Evolutionary conservation across 2,888 invertebrate species (phyloP).

Genomic region (Pristionchus entomophagus): DNA sequence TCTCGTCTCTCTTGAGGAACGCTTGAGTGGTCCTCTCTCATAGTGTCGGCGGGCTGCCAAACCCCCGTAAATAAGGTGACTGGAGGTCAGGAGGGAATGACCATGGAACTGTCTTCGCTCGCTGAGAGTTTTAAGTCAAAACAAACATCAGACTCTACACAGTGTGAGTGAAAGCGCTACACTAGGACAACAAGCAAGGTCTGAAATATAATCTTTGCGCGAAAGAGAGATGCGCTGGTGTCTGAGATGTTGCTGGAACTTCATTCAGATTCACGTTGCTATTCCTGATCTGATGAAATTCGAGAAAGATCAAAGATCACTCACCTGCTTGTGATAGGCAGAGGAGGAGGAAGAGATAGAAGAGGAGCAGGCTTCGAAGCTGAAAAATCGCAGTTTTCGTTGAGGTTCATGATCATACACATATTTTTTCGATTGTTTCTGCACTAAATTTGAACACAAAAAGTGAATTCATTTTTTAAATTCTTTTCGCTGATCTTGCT

Average conservation of each 20-base stretch:
- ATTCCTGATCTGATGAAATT: not conserved
- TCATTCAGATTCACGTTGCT: not conserved
- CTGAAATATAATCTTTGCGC: not conserved
- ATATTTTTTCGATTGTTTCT: no score
- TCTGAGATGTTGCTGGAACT: not conserved
- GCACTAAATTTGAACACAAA: no score
- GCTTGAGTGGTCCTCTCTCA: constrained; percentile 35
- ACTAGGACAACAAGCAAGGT: constrained; percentile 5
- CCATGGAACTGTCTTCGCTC: not conserved
- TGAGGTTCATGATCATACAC: no score
- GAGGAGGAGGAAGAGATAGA: not conserved
- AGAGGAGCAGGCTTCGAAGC: constrained; percentile 5
- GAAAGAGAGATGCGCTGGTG: not conserved
- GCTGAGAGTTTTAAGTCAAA: not conserved
- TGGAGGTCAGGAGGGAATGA: not conserved
- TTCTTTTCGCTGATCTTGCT: not conserved
- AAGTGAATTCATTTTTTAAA: no score
- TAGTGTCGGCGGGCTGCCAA: constrained; percentile 7
- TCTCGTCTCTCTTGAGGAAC: not conserved
- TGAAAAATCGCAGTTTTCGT: not conserved
- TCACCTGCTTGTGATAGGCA: not conserved
- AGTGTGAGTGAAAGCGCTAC: not conserved
- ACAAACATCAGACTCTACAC: not conserved
- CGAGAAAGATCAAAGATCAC: not conserved
- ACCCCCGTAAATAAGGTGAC: constrained; percentile 17